phyloP scores from a whole-genome alignment of 1,140 invertebrate species.

The Ceratitis capitata region DNA sequence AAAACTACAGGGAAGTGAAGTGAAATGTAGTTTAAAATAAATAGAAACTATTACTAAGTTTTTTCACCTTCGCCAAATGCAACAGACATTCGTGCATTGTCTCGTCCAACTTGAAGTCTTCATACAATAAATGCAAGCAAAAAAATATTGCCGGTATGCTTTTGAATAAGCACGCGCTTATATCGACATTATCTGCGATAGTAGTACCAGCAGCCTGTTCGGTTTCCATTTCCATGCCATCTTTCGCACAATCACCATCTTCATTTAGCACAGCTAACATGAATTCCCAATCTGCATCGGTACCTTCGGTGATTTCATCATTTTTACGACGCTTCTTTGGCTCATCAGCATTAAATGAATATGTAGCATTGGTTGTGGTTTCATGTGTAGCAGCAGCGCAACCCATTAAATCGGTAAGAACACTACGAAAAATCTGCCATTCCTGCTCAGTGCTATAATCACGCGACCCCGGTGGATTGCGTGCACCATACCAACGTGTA shows the following conservation, averaged over 20 bases:
- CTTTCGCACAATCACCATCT: neutral
- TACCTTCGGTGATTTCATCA: conserved; percentile 67
- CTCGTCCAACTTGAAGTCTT: conserved; percentile 87
- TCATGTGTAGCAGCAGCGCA: conserved; percentile 46
- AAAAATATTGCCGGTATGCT: conserved; percentile 81
- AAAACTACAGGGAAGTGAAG: conserved; percentile 68
- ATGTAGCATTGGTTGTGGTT: conserved; percentile 3
- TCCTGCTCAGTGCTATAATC: conserved; percentile 81
- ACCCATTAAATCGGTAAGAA: conserved; percentile 64
- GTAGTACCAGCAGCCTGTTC: conserved; percentile 33
- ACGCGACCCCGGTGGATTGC: conserved; percentile 86
- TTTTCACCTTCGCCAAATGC: conserved; percentile 55
- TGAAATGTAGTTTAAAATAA: neutral
- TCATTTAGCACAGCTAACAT: conserved; percentile 67
- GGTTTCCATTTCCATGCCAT: neutral
- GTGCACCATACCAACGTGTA: conserved; percentile 85
- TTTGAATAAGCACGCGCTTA: conserved; percentile 76
- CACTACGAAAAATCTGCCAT: conserved; percentile 80
- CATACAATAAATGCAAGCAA: conserved; percentile 88
- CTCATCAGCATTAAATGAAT: conserved; percentile 48
- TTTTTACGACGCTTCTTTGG: conserved; percentile 69
- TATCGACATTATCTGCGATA: conserved; percentile 59
- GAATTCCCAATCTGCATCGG: conserved; percentile 82
- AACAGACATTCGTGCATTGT: conserved; percentile 75
- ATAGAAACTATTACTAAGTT: conserved; percentile 18